These are phyloP conservation scores for Beroe ovata DNA, from an alignment of 37 sponge, comb jelly and placozoan species.

Conservation along the genomic window DNA sequence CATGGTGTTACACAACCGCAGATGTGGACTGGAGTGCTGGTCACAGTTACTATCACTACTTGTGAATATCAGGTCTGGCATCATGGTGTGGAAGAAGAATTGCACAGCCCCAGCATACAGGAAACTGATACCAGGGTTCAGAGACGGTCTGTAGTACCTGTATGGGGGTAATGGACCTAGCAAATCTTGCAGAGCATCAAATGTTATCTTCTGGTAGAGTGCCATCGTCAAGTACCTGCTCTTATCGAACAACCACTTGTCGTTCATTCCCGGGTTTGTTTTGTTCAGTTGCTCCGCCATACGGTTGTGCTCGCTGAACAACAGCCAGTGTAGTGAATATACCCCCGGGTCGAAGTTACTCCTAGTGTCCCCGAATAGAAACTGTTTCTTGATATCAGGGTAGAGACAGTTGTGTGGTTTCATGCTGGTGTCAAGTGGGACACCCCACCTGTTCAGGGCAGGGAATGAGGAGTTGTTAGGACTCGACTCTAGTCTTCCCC, in stretches of 20 bases:
- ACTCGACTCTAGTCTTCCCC: background rate
- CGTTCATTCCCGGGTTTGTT: constrained; percentile 40
- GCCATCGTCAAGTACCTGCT: constrained; percentile 93
- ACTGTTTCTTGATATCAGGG: constrained; percentile 20
- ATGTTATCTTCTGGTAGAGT: constrained; percentile 69
- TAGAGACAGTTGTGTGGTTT: constrained; percentile 10
- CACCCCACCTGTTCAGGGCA: constrained; percentile 37
- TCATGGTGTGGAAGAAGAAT: constrained; percentile 48
- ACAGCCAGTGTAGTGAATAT: constrained; percentile 24
- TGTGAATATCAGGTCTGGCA: background rate
- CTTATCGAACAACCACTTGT: constrained; percentile 89
- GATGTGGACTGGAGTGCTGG: background rate
- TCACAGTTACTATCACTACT: background rate
- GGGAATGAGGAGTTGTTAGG: background rate
- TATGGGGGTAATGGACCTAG: constrained; percentile 2
- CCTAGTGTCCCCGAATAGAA: constrained; percentile 86
- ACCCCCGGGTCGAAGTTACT: constrained; percentile 87
- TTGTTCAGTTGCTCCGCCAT: background rate
- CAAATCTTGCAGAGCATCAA: background rate
- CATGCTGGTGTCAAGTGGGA: background rate
- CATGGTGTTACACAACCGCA: constrained; percentile 79
- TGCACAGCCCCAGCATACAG: constrained; percentile 46
- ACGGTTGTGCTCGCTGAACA: constrained; percentile 45
- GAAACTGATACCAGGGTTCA: constrained; percentile 6
- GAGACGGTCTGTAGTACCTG: background rate